phyloP scores from a whole-genome alignment of 2,888 invertebrate species.

The Dendrolimus houi region DNA sequence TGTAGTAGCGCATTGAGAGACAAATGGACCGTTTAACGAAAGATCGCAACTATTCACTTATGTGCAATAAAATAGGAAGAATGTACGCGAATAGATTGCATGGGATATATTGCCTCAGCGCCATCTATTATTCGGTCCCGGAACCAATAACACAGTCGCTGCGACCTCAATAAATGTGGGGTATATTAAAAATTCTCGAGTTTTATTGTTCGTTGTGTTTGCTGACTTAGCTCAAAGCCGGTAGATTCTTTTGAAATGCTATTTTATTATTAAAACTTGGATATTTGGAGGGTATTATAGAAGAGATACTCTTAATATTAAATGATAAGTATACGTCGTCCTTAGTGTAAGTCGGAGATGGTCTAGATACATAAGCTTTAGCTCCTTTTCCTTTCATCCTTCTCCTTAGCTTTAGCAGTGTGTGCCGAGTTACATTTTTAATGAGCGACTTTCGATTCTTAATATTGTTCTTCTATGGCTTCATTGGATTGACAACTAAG shows the following conservation, averaged over 20 bases:
- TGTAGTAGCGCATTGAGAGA: background rate
- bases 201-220: constrained; percentile 12
- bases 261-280: constrained; percentile 3
- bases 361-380: too few relatives aligned
- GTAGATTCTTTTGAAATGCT: constrained; percentile 13
- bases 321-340: background rate
- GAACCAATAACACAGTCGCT: constrained; percentile 28
- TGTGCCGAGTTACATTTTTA: too few relatives aligned
- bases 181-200: constrained; percentile 34
- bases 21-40: background rate
- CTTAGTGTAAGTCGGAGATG: too few relatives aligned
- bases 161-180: constrained; percentile 13
- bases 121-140: constrained; percentile 36
- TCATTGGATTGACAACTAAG: too few relatives aligned
- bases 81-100: constrained; percentile 17
- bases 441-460: too few relatives aligned
- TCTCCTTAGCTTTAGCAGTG: too few relatives aligned
- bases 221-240: constrained; percentile 6
- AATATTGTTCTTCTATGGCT: too few relatives aligned
- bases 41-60: background rate
- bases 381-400: too few relatives aligned
- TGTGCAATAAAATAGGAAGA: constrained; percentile 6
- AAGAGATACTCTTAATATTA: background rate
- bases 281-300: background rate
- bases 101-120: constrained; percentile 24